Evolutionary conservation across 2,888 invertebrate species (phyloP), one percentile per base, ranked within the genome.

Genomic region (Apodemia mormo): DNA sequence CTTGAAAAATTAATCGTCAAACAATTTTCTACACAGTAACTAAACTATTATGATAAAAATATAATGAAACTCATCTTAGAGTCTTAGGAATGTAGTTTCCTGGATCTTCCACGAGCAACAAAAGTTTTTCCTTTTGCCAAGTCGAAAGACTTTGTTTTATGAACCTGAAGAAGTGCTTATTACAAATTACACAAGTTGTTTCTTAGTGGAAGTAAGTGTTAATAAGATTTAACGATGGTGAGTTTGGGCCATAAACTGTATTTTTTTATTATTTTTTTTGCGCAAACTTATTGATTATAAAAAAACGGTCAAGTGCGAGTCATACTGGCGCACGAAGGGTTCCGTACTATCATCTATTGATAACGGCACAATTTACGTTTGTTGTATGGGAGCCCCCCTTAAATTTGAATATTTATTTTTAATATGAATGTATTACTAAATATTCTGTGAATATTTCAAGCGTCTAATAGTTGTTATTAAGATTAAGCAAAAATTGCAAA

Each of bases 81-180:
- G n/a, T 52, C 52, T n/a, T n/a, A 7, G 22, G 52, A 52, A 52
- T 52, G n/a, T 52, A n/a, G 52, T 52, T 52, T 7, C 52, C n/a
- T 52, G 52, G 8, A 52, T 52, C 52, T 52, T 52, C 2, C 52
- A n/a, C n/a, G n/a, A 52, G n/a, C 52, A 52, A 52, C 22, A 52
- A 52, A 52, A 52, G n/a, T n/a, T 52, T 52, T 52, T 52, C 52
- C 49, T 12, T 52, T 52, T 52, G n/a, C 52, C 52, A 22, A 52
- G 52, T 14, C 8, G 52, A 52, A 6, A n/a, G n/a, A 52, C n/a
- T n/a, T 52, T 52, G 52, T 52, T 52, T 52, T 52, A 52, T 52
- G 52, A 52, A 52, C 52, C 52, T 52, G 52, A 52, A 52, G 52
- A 52, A 52, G 52, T 52, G 8, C n/a, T 22, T 22, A 52, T 52